A percentile compares a stretch with the other conserved stretches of the same genome.
phyloP scores from a whole-genome alignment of 2,113 vertebrate species.

The Diphyllodes magnificus region DNA sequence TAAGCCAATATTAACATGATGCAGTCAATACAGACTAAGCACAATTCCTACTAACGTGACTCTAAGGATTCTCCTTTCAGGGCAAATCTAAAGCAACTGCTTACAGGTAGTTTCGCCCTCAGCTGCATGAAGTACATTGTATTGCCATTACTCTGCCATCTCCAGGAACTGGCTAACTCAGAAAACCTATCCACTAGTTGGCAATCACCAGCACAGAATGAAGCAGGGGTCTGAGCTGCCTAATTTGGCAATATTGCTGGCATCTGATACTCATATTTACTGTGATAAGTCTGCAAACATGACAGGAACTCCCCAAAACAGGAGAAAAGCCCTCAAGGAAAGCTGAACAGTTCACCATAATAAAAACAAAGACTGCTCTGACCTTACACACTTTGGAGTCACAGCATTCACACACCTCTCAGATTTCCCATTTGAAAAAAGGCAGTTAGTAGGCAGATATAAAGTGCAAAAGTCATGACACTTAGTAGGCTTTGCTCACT shows the following conservation, averaged over 20 bases:
- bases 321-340: not conserved
- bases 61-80: not conserved
- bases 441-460: not conserved
- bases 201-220: not conserved
- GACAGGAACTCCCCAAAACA: not conserved
- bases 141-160: not conserved
- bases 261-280: not conserved
- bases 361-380: not conserved
- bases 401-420: not conserved
- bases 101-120: not conserved
- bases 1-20: not conserved
- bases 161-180: not conserved
- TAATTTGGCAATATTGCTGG: not conserved
- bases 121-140: not conserved
- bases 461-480: not conserved
- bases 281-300: not conserved
- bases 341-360: not conserved
- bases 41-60: not conserved
- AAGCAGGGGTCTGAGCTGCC: not conserved
- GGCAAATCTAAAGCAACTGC: not conserved
- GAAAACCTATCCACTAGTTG: not conserved
- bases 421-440: not conserved
- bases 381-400: not conserved
- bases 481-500: not conserved
- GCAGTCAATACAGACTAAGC: not conserved